These are phyloP conservation scores for Cotesia chilonis DNA, from an alignment of 1,140 invertebrate species.

Conservation along the genomic window DNA sequence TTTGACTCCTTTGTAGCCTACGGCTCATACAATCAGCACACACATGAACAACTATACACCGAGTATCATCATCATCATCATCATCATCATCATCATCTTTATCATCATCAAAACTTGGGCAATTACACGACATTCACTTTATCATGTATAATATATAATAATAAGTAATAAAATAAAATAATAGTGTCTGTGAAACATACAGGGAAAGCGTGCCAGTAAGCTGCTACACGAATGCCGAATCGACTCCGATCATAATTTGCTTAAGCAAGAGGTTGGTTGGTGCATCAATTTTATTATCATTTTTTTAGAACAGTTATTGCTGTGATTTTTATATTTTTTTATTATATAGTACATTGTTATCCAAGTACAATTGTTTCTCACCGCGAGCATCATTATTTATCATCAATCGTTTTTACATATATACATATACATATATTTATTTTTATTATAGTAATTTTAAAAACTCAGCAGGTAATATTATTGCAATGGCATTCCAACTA, in stretches of 20 bases:
- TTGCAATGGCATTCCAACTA: slow-evolving; percentile 2
- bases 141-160: slow-evolving; percentile 24
- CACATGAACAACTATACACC: slow-evolving; percentile 2
- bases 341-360: slow-evolving; percentile 11
- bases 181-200: slow-evolving; percentile 27
- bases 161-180: slow-evolving; percentile 17
- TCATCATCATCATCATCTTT: too few species aligned
- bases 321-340: neutral
- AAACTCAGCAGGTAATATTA: too few species aligned
- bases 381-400: slow-evolving; percentile 13
- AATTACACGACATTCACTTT: slow-evolving; percentile 34
- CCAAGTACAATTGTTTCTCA: slow-evolving; percentile 17
- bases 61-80: too few species aligned
- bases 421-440: neutral
- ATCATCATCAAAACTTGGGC: slow-evolving; percentile 29
- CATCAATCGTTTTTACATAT: slow-evolving; percentile 21
- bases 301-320: neutral
- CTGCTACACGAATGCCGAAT: slow-evolving; percentile 35
- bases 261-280: slow-evolving; percentile 37
- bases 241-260: slow-evolving; percentile 38
- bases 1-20: slow-evolving; percentile 13
- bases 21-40: neutral
- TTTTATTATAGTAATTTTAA: neutral
- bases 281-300: neutral
- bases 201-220: slow-evolving; percentile 34